Base-by-base conservation (phyloP, 2,113 vertebrate species). In the Brachionichthys hirsutus region DNA sequence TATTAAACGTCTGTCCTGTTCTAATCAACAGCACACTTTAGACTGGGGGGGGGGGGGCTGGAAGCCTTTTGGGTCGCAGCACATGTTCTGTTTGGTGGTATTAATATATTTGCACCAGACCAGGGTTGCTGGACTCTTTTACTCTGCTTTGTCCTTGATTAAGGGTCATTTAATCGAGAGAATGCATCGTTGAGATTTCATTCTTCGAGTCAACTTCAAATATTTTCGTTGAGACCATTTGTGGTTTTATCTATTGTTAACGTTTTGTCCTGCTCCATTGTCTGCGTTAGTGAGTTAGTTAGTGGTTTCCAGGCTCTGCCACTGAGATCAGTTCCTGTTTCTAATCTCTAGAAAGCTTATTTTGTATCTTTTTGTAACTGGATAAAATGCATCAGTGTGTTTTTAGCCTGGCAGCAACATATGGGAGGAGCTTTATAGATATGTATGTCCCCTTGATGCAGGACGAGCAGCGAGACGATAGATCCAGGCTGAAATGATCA, bases 1-100 rank as follows among this genome's bases (percentile, higher is more conserved):
- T 74, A 46, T 64, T 67, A 60, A 73, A 54, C 74, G 44, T 67
- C 41, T 12, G 1, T 11, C 15, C 3, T 62, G 64, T 65, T 54
- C 67, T 74, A 71, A 65, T 63, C 40, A 62, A 41, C 30, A 38
- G 30, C 35, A 44, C 38, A 62, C 22, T 69, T 61, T n/a, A 44
- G 48, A 16, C 22, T 35, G 4, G n/a, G 38, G n/a, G 5, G 16
- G 16, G 34, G 20, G 38, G n/a, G 5, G 16, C 16, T 22, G 20
- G 16, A 58, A 42, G 12, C 35, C 16, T 9, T 49, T 18, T 35
- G 43, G 17, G 60, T 35, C 36, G 22, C 13, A 42, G 12, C 34
- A 20, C 36, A 14, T 12, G 20, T 18, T 44, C 18, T 52, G 8
- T 55, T 17, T 30, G 49, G 34, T 38, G 22, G 22, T 50, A 45